Evolutionary conservation across 2,888 invertebrate genomes (phyloP).

Genomic region (Diaprepes abbreviatus): DNA sequence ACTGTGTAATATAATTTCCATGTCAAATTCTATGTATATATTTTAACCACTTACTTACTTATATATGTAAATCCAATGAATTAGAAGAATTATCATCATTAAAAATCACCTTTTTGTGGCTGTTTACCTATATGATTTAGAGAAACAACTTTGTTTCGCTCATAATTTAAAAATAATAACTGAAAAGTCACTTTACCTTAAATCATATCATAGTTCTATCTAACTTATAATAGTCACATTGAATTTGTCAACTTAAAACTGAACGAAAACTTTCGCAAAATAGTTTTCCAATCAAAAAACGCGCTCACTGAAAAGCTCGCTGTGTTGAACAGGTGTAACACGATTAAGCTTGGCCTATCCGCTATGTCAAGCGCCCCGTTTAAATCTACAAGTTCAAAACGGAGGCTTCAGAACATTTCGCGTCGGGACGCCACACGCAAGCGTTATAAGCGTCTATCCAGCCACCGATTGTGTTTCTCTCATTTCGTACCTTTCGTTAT

Average conservation of each 20-base stretch:
- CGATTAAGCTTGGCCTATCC: constrained; percentile 41
- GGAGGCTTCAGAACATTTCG: constrained; percentile 36
- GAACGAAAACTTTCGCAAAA: constrained; percentile 15
- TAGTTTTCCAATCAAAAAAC: constrained; percentile 14
- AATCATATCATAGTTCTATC: background rate
- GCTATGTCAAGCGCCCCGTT: constrained; percentile 53
- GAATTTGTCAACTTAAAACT: background rate
- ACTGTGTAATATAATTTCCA: no score
- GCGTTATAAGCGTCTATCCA: constrained; percentile 53
- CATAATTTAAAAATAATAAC: no score
- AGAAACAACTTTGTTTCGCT: no score
- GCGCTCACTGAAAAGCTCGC: constrained; percentile 28
- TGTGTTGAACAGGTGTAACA: constrained; percentile 31
- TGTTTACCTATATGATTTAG: no score
- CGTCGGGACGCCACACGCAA: constrained; percentile 54
- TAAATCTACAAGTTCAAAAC: constrained; percentile 58
- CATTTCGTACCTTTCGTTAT: constrained; percentile 28
- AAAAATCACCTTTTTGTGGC: no score
- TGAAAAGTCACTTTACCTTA: constrained; percentile 1
- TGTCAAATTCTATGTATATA: no score
- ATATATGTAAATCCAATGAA: no score
- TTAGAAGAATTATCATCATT: no score
- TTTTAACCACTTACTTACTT: no score
- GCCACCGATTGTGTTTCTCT: constrained; percentile 41
- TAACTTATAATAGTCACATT: background rate